Conservation (phyloP, 23 tunicate species). For the Botrylloides violaceus region DNA sequence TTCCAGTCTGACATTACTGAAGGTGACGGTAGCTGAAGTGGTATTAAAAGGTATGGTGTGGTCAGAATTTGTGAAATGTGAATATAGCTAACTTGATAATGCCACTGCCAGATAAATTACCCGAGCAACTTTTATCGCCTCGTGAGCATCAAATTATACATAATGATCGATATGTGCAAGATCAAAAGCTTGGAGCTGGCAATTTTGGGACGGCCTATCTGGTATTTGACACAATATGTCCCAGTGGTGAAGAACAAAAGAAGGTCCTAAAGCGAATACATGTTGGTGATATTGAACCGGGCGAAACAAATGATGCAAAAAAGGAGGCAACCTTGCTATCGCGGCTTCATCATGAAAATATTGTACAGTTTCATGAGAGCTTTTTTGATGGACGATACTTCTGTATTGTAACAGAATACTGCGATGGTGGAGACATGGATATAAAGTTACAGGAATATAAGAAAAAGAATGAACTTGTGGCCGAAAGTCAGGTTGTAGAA, state of each 20-base stretch:
- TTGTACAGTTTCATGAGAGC: conserved; percentile 83
- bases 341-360: conserved; percentile 50
- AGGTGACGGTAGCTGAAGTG: too few species aligned
- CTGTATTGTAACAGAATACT: conserved; percentile 76
- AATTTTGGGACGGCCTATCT: conserved; percentile 87
- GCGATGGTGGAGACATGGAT: conserved; percentile 95
- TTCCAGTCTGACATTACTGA: too few species aligned
- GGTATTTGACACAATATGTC: conserved; percentile 26
- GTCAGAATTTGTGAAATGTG: too few species aligned
- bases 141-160: conserved; percentile 3
- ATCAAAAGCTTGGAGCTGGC: conserved; percentile 77
- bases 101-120: conserved; percentile 68
- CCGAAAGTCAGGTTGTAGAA: conserved; percentile 56
- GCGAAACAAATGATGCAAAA: conserved; percentile 92
- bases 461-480: conserved; percentile 25
- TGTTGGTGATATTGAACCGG: conserved; percentile 87
- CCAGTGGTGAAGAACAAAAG: background rate
- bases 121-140: conserved; percentile 31
- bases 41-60: too few species aligned
- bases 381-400: conserved; percentile 80
- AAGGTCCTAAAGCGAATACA: conserved; percentile 86
- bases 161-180: conserved; percentile 40
- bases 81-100: too few species aligned
- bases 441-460: conserved; percentile 28
- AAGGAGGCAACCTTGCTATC: conserved; percentile 70